Evolutionary conservation across 2,888 invertebrate genomes (phyloP).

Genomic region (Keiferia lycopersicella): DNA sequence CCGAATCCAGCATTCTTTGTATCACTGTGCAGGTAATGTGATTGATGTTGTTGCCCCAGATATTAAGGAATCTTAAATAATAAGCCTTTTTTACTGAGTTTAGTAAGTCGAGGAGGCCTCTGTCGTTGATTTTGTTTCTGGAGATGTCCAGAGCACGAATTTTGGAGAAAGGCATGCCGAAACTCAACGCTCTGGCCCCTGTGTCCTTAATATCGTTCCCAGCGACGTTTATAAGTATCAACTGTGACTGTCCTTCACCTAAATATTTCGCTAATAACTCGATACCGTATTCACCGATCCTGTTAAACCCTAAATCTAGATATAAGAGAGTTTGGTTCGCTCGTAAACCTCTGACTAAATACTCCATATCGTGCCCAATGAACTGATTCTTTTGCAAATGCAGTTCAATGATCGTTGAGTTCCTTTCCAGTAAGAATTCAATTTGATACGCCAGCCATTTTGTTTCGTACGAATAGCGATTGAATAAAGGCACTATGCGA

Average conservation of each 20-base stretch:
- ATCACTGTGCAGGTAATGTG: slow-evolving; percentile 67
- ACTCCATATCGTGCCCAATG: slow-evolving; percentile 82
- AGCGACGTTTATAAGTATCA: slow-evolving; percentile 77
- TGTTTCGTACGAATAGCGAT: slow-evolving; percentile 66
- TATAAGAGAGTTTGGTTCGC: slow-evolving; percentile 77
- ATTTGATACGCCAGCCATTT: slow-evolving; percentile 78
- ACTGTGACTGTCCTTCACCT: slow-evolving; percentile 60
- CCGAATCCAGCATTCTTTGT: slow-evolving; percentile 62
- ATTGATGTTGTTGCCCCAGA: slow-evolving; percentile 68
- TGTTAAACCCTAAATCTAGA: slow-evolving; percentile 82
- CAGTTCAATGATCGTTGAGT: slow-evolving; percentile 72
- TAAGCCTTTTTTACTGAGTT: slow-evolving; percentile 79
- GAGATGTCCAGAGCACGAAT: slow-evolving; percentile 81
- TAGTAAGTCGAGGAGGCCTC: slow-evolving; percentile 76
- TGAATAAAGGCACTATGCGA: slow-evolving; percentile 59
- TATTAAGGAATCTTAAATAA: slow-evolving; percentile 62
- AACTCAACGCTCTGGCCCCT: slow-evolving; percentile 81
- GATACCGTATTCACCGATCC: slow-evolving; percentile 81
- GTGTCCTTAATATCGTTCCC: slow-evolving; percentile 79
- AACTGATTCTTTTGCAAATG: slow-evolving; percentile 83
- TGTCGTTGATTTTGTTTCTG: slow-evolving; percentile 78
- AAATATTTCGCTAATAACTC: slow-evolving; percentile 79
- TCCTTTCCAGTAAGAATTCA: slow-evolving; percentile 63
- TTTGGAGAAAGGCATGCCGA: slow-evolving; percentile 80
- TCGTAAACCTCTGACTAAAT: slow-evolving; percentile 73